These are phyloP conservation scores for Ifrita kowaldi DNA, from an alignment of 2,113 vertebrate genomes.

Conservation along the genomic window DNA sequence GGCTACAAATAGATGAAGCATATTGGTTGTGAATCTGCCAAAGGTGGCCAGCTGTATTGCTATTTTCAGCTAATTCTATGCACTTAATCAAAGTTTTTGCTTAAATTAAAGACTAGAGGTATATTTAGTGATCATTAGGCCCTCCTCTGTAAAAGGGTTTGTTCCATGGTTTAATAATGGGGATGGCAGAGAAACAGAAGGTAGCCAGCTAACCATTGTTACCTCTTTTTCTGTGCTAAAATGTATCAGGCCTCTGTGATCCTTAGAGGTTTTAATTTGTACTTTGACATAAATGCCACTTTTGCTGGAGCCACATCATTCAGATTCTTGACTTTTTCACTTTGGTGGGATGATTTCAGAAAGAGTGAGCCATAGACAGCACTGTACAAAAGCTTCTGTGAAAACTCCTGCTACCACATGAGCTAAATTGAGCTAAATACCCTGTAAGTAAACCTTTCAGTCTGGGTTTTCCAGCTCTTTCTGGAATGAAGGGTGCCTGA, in stretches of 20 bases:
- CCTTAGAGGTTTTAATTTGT: constrained; percentile 16
- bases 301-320: not conserved
- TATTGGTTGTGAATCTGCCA: constrained; percentile 50
- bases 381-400: not conserved
- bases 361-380: not conserved
- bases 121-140: constrained; percentile 51
- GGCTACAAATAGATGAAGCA: constrained; percentile 22
- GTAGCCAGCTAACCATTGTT: constrained; percentile 5
- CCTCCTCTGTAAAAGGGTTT: not conserved
- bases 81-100: constrained; percentile 28
- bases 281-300: not conserved
- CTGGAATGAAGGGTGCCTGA: not conserved
- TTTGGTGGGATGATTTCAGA: not conserved
- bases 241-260: not conserved
- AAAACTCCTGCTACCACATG: not conserved
- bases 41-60: constrained; percentile 57
- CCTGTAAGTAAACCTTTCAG: not conserved
- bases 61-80: constrained; percentile 56
- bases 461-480: not conserved
- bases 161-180: not conserved
- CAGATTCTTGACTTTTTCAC: not conserved
- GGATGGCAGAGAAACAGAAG: not conserved
- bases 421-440: not conserved
- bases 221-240: not conserved
- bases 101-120: constrained; percentile 54